Conservation (phyloP, 2,113 vertebrate genomes). For the Alces alces region DNA sequence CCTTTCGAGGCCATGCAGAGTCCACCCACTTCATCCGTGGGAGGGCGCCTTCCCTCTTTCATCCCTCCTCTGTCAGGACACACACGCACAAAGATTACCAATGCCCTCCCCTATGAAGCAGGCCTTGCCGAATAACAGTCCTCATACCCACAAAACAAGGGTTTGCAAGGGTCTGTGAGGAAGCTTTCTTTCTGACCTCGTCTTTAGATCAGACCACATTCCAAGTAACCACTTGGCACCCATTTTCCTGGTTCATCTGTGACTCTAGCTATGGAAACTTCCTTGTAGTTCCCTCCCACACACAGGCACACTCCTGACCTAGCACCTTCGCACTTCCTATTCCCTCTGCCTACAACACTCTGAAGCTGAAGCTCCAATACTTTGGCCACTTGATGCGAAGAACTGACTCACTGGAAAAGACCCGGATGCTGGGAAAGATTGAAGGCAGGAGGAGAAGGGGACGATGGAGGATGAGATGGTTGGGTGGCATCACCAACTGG, state of each 20-base stretch:
- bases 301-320: not conserved
- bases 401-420: not conserved
- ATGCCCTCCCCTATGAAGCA: not conserved
- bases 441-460: not conserved
- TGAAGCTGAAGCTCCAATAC: not conserved
- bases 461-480: not conserved
- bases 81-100: rapidly evolving
- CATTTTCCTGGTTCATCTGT: not conserved
- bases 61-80: not conserved
- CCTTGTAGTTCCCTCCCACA: not conserved
- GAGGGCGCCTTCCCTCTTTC: not conserved
- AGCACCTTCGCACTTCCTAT: not conserved
- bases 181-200: not conserved
- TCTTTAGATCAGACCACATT: not conserved
- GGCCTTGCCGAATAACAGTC: not conserved
- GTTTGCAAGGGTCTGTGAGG: not conserved
- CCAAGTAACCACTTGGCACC: not conserved
- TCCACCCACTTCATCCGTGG: not conserved
- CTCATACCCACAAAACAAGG: not conserved
- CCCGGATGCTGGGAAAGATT: not conserved
- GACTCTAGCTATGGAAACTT: not conserved
- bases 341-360: not conserved
- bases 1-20: not conserved
- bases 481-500: not conserved
- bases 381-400: not conserved